Evolutionary conservation across 2,113 vertebrate genomes (phyloP).

Genomic region (Todiramphus saurophagus): DNA sequence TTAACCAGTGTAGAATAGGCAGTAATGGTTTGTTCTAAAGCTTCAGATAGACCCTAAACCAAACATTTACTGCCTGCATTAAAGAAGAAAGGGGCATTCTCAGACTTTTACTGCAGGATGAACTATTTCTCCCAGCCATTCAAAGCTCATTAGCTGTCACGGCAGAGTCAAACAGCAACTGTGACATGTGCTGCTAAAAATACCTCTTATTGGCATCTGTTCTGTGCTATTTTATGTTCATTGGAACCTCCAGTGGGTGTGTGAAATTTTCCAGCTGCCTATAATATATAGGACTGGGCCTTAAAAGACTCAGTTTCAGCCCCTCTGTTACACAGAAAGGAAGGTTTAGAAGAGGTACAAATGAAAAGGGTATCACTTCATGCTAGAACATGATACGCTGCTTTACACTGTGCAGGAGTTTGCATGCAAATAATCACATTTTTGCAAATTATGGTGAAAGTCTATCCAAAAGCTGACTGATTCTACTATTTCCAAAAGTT

Average conservation of each 20-base stretch:
- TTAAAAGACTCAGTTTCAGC: constrained; percentile 47
- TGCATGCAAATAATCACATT: neutral
- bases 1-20: neutral
- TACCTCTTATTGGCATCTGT: constrained; percentile 73
- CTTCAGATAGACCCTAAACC: neutral
- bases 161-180: constrained; percentile 70
- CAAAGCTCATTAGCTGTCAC: constrained; percentile 66
- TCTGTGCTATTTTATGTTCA: constrained; percentile 71
- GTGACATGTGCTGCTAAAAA: constrained; percentile 74
- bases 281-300: constrained; percentile 43
- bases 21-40: constrained; percentile 9
- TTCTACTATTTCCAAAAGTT: neutral
- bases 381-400: neutral
- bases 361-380: neutral
- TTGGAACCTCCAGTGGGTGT: constrained; percentile 69
- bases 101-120: constrained; percentile 48
- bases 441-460: neutral
- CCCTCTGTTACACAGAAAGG: neutral
- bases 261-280: constrained; percentile 78
- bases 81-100: constrained; percentile 16
- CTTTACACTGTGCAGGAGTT: neutral
- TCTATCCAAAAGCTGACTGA: neutral
- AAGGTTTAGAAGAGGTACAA: neutral
- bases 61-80: constrained; percentile 29
- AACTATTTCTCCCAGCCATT: constrained; percentile 54